Percentiles rank a stretch among this genome's conserved stretches.
Conservation (phyloP, 92 coral and sea anemone genomes). For the Isaurus tuberculatus region DNA sequence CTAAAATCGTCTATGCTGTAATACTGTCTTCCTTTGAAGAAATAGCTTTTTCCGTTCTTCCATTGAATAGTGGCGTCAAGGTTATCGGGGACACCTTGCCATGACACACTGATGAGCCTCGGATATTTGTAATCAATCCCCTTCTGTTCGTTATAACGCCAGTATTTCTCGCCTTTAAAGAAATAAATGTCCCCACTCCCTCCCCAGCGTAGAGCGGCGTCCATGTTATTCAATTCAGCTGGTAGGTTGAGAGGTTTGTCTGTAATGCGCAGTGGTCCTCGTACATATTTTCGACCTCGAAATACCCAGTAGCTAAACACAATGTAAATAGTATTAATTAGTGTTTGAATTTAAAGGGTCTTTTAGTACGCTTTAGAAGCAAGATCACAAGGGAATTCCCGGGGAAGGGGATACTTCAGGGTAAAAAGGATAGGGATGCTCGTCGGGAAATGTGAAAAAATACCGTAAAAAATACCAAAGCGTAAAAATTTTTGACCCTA, state of each 20-base stretch:
- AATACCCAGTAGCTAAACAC: slow-evolving; percentile 65
- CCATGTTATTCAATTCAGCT: slow-evolving; percentile 66
- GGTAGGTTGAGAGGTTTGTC: slow-evolving; percentile 65
- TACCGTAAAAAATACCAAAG: too few relatives aligned
- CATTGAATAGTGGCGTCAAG: slow-evolving; percentile 73
- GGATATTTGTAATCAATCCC: slow-evolving; percentile 68
- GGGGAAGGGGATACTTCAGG: too few relatives aligned
- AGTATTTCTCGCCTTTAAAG: slow-evolving; percentile 71
- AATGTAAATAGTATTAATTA: background rate
- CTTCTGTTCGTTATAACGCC: slow-evolving; percentile 65
- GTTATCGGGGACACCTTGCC: slow-evolving; percentile 65
- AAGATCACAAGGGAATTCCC: too few relatives aligned
- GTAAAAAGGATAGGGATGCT: too few relatives aligned
- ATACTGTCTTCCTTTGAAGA: slow-evolving; percentile 71
- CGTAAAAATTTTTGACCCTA: too few relatives aligned
- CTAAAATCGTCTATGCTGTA: slow-evolving; percentile 63
- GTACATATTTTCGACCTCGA: slow-evolving; percentile 43
- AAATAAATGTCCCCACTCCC: slow-evolving; percentile 71
- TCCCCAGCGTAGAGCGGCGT: slow-evolving; percentile 70
- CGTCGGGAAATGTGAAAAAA: too few relatives aligned
- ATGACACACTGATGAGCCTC: slow-evolving; percentile 46
- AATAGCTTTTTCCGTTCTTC: slow-evolving; percentile 68
- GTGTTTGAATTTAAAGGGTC: background rate
- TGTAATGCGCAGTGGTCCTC: slow-evolving; percentile 60
- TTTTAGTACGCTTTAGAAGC: too few relatives aligned